Conservation (phyloP, 2,797 vertebrate species). For the Lacerta agilis region DNA sequence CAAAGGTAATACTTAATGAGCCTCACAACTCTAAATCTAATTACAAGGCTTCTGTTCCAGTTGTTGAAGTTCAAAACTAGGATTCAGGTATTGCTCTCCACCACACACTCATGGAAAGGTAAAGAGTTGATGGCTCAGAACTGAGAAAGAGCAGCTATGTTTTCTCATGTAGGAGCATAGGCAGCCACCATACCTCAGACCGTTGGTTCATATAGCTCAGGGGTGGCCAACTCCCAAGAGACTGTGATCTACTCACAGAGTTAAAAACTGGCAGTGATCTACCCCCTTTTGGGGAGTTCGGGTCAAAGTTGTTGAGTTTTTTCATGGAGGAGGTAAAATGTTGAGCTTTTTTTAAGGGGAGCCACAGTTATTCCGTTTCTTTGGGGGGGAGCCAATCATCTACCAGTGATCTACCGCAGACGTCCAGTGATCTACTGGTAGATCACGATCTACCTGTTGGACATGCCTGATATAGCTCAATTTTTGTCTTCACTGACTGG, state of each 20-base stretch:
- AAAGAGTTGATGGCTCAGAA: not conserved
- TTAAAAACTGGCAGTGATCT: too few species aligned
- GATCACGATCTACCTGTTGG: too few species aligned
- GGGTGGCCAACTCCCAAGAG: too few species aligned
- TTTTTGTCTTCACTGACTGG: not conserved
- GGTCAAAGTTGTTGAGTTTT: too few species aligned
- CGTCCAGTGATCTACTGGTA: too few species aligned
- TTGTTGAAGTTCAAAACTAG: not conserved
- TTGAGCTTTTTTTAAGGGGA: too few species aligned
- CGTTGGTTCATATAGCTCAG: not conserved
- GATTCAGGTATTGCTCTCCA: not conserved
- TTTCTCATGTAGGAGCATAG: not conserved
- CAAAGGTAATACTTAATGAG: not conserved
- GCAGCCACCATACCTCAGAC: not conserved
- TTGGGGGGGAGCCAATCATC: too few species aligned
- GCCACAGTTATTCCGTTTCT: too few species aligned
- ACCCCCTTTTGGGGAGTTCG: too few species aligned
- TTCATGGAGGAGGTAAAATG: too few species aligned
- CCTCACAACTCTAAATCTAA: constrained; percentile 23
- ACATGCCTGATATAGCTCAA: not conserved
- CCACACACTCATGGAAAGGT: not conserved
- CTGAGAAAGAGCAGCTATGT: not conserved
- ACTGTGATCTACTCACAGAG: too few species aligned
- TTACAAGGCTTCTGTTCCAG: not conserved
- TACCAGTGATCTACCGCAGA: too few species aligned